These are phyloP conservation scores for Grammatotria lemairii DNA, from an alignment of 2,113 vertebrate species.

Conservation along the genomic window DNA sequence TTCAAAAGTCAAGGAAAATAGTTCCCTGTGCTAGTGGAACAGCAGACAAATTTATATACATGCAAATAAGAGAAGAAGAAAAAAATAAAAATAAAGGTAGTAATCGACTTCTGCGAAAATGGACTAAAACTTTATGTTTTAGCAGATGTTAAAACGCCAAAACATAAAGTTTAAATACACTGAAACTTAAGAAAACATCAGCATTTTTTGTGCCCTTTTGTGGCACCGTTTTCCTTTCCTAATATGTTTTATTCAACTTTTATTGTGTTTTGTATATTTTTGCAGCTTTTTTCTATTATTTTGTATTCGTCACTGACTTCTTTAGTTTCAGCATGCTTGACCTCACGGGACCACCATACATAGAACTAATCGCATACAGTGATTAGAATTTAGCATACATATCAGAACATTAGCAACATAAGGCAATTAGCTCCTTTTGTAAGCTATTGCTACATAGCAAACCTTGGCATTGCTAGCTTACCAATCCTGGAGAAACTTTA, in stretches of 20 bases:
- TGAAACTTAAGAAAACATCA: background rate
- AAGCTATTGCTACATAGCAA: background rate
- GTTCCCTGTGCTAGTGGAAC: background rate
- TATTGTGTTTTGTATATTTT: background rate
- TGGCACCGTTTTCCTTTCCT: background rate
- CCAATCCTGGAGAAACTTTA: background rate
- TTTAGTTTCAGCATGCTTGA: background rate
- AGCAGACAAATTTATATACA: background rate
- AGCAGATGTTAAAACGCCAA: background rate
- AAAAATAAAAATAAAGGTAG: background rate
- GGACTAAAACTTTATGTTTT: background rate
- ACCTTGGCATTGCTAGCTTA: background rate
- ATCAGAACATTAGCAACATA: background rate
- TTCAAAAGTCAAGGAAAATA: background rate
- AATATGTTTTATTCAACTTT: background rate
- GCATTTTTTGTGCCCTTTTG: background rate
- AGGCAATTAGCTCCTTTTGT: background rate
- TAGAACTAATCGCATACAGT: accelerated
- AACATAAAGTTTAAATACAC: background rate
- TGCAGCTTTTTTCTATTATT: background rate
- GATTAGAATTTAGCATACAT: background rate
- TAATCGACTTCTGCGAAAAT: accelerated
- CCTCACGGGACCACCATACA: background rate
- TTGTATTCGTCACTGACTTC: background rate
- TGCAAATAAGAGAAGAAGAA: background rate